These are phyloP conservation scores for Drosophila formosana DNA, from an alignment of 2,888 invertebrate species.

Conservation along the genomic window DNA sequence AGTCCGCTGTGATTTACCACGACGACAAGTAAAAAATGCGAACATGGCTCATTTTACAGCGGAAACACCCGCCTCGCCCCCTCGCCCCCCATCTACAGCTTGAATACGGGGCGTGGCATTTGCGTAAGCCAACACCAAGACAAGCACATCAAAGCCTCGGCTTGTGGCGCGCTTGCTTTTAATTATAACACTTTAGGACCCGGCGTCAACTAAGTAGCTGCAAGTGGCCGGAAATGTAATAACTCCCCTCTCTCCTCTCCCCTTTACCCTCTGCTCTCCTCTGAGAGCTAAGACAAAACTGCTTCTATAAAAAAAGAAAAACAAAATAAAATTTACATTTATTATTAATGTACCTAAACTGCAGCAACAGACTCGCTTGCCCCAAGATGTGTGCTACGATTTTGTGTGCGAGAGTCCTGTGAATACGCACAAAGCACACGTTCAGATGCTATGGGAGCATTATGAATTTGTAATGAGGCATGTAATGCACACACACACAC, in stretches of 20 bases:
- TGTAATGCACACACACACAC: constrained; percentile 36
- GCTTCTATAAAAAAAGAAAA: neutral
- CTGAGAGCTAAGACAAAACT: neutral
- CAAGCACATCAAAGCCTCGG: constrained; percentile 28
- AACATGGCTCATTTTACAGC: constrained; percentile 54
- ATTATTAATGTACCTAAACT: constrained; percentile 73
- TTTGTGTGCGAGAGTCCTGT: constrained; percentile 36
- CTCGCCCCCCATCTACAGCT: neutral
- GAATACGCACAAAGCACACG: constrained; percentile 20
- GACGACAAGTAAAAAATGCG: constrained; percentile 64
- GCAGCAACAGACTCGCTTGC: constrained; percentile 30
- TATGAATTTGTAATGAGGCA: constrained; percentile 69
- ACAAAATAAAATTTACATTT: constrained; percentile 72
- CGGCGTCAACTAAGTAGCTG: constrained; percentile 53
- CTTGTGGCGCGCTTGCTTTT: too few species aligned
- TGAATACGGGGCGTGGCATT: constrained; percentile 14
- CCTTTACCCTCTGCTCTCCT: neutral
- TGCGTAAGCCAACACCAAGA: constrained; percentile 13
- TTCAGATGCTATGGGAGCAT: constrained; percentile 31
- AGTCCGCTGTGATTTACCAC: constrained; percentile 64
- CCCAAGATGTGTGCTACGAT: constrained; percentile 58
- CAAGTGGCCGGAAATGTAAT: constrained; percentile 50
- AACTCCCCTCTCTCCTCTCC: neutral
- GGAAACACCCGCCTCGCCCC: constrained; percentile 28
- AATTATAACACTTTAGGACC: constrained; percentile 71